Conservation (phyloP, 2,888 invertebrate genomes). For the Netelia fuscicornis region DNA sequence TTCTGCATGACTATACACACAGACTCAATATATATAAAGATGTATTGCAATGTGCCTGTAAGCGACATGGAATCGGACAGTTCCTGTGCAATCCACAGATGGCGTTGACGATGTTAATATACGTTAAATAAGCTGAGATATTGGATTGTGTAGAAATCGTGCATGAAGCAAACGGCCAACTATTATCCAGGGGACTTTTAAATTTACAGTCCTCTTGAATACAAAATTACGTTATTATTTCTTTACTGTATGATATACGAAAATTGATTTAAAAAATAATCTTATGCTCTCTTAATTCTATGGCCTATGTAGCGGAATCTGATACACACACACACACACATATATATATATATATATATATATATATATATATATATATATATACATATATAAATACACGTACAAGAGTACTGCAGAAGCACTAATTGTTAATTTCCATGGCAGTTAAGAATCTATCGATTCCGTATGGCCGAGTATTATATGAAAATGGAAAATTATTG, state of each 20-base stretch:
- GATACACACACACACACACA: background rate
- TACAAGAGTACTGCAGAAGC: conserved; percentile 17
- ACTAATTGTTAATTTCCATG: conserved; percentile 46
- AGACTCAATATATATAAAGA: background rate
- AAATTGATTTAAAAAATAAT: conserved; percentile 21
- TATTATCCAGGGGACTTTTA: background rate
- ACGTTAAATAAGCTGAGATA: background rate
- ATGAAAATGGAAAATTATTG: conserved; percentile 41
- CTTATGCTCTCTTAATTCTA: conserved; percentile 44
- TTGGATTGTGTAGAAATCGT: background rate
- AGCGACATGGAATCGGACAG: background rate
- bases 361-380: background rate
- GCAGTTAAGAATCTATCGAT: conserved; percentile 44
- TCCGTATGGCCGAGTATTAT: conserved; percentile 28
- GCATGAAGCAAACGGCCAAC: background rate
- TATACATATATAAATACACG: background rate
- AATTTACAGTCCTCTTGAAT: conserved; percentile 4
- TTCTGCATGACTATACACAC: background rate
- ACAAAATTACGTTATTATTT: conserved; percentile 6
- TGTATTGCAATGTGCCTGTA: background rate
- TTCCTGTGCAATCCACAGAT: background rate
- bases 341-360: conserved; percentile 9
- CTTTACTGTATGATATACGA: conserved; percentile 1
- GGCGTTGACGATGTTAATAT: background rate
- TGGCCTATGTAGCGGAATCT: background rate